Percentiles rank a stretch among this genome's conserved stretches.
Conservation (phyloP, 1,140 invertebrate genomes). For the Bacillus rossius region DNA sequence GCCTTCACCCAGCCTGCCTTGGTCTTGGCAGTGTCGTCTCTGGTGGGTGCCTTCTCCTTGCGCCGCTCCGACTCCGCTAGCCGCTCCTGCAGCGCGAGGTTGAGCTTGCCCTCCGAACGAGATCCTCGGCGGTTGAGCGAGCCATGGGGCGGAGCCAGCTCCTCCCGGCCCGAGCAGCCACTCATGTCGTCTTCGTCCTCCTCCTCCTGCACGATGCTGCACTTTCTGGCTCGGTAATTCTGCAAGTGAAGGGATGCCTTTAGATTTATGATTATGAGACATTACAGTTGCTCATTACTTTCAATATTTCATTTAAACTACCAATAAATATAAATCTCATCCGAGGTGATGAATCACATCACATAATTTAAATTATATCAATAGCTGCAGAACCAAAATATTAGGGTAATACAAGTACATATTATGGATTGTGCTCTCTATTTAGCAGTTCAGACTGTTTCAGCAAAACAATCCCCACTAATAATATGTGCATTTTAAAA, state of each 20-base stretch:
- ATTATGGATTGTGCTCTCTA: no score
- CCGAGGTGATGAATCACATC: no score
- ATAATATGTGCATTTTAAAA: no score
- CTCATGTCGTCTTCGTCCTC: constrained; percentile 63
- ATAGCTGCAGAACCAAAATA: no score
- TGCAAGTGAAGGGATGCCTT: constrained; percentile 34
- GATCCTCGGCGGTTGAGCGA: constrained; percentile 30
- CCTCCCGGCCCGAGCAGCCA: constrained; percentile 39
- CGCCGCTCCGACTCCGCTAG: constrained; percentile 38
- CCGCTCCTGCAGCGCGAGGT: constrained; percentile 48
- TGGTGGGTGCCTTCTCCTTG: constrained; percentile 21
- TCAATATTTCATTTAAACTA: no score
- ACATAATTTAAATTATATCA: no score
- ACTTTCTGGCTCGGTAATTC: constrained; percentile 63
- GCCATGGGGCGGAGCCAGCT: constrained; percentile 24
- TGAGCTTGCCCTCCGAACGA: constrained; percentile 36
- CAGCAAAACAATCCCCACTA: no score
- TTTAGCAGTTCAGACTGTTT: no score
- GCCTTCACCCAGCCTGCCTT: constrained; percentile 8
- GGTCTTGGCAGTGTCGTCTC: constrained; percentile 15
- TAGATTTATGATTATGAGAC: constrained; percentile 8
- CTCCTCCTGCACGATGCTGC: constrained; percentile 83
- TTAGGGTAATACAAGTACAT: no score
- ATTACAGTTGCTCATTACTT: no score
- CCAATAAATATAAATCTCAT: no score